Conservation (phyloP, 2,888 invertebrate genomes). For the Fabriciana adippe region DNA sequence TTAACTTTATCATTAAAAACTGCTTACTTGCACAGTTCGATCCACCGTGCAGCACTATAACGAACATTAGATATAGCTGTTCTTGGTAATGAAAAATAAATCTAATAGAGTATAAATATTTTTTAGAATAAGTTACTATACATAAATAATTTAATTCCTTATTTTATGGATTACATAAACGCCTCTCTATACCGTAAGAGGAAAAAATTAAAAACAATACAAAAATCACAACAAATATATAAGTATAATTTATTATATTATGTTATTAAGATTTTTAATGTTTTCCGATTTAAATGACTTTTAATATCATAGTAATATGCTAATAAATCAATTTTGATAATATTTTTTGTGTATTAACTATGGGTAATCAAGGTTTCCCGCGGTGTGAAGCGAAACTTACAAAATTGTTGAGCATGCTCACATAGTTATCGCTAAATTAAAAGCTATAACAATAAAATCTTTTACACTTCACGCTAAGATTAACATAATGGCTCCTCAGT, state of each 20-base stretch:
- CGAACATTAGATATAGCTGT: not conserved
- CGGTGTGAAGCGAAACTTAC: constrained; percentile 2
- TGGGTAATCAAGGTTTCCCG: constrained; percentile 13
- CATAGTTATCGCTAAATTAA: constrained; percentile 41
- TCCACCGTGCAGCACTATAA: not conserved
- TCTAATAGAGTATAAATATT: not conserved
- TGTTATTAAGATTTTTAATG: no score
- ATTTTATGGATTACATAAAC: no score
- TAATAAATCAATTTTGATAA: no score
- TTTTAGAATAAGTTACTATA: no score
- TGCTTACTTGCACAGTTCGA: constrained; percentile 10
- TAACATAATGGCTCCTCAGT: constrained; percentile 28
- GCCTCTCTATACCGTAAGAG: no score
- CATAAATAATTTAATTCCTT: no score
- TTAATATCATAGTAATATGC: no score
- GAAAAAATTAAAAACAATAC: no score
- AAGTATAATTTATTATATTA: no score
- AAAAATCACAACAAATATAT: no score
- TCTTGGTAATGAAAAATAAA: not conserved
- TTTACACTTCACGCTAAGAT: constrained; percentile 43
- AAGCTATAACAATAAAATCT: constrained; percentile 45
- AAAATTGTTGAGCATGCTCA: constrained; percentile 34
- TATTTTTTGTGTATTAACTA: no score
- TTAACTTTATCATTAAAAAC: constrained; percentile 23
- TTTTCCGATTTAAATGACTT: no score